These are phyloP conservation scores for Acronicta psi DNA, from an alignment of 2,888 invertebrate genomes.

Conservation along the genomic window DNA sequence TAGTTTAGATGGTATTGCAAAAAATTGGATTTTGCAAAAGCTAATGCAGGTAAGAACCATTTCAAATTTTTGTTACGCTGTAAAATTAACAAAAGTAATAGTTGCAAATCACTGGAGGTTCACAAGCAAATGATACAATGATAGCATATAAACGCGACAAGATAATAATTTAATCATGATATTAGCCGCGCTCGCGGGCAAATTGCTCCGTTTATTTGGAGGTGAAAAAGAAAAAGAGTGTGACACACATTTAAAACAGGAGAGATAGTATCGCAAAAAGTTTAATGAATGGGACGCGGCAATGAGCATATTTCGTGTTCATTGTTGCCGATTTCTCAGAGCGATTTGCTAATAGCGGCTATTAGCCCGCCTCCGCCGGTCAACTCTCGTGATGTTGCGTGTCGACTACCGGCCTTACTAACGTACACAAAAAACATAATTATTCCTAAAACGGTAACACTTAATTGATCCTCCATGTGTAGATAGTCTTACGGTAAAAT, in stretches of 20 bases:
- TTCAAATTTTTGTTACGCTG: slow-evolving; percentile 32
- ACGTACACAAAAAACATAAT: slow-evolving; percentile 79
- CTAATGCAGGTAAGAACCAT: slow-evolving; percentile 32
- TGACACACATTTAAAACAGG: slow-evolving; percentile 81
- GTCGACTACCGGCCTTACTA: slow-evolving; percentile 78
- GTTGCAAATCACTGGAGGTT: slow-evolving; percentile 71
- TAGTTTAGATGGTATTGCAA: slow-evolving; percentile 7
- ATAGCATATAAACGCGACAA: slow-evolving; percentile 71
- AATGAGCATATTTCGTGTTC: slow-evolving; percentile 84
- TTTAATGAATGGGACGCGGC: slow-evolving; percentile 81
- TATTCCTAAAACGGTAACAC: slow-evolving; percentile 85
- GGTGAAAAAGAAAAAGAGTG: slow-evolving; percentile 70
- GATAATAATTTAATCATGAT: slow-evolving; percentile 83
- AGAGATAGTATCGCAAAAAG: slow-evolving; percentile 78
- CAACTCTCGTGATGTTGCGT: slow-evolving; percentile 71
- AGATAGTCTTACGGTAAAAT: slow-evolving; percentile 78
- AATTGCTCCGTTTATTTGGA: slow-evolving; percentile 76
- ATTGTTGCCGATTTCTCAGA: slow-evolving; percentile 86
- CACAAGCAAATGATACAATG: slow-evolving; percentile 76
- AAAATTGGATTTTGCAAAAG: slow-evolving; percentile 22
- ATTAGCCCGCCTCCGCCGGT: slow-evolving; percentile 80
- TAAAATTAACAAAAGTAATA: slow-evolving; percentile 60
- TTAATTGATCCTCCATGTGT: slow-evolving; percentile 77
- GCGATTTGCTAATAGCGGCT: slow-evolving; percentile 84
- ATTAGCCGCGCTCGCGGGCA: slow-evolving; percentile 73